Percentiles rank a stretch among this genome's conserved stretches.
These are phyloP conservation scores for Amphibalanus amphitrite DNA, from an alignment of 1,140 invertebrate genomes.

Conservation along the genomic window DNA sequence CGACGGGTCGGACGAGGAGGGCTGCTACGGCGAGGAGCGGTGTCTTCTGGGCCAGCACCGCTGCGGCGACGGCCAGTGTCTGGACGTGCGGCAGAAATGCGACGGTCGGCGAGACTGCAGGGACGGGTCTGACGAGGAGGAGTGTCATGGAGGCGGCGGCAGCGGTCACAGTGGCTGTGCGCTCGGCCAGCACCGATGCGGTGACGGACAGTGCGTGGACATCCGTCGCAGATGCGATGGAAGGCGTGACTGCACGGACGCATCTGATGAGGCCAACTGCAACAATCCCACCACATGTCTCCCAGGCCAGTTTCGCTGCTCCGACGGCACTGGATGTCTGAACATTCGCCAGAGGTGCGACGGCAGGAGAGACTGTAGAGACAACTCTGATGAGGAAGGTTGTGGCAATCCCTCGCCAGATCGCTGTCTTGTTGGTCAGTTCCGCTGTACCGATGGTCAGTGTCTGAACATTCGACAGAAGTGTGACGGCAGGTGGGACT, in stretches of 20 bases:
- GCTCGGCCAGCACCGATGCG: no score
- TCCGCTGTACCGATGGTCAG: background rate
- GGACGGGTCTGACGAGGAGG: conserved; percentile 79
- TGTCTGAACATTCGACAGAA: background rate
- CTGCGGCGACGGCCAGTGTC: conserved; percentile 52
- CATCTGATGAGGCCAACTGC: no score
- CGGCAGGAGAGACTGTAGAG: background rate
- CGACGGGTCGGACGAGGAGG: conserved; percentile 78
- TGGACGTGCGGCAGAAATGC: conserved; percentile 62
- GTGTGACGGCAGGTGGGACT: background rate
- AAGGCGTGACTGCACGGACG: no score
- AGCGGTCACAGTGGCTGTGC: no score
- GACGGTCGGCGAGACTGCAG: conserved; percentile 74
- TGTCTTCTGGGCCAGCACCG: conserved; percentile 63
- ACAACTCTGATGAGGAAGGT: background rate
- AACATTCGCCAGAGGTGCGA: background rate
- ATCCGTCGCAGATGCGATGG: no score
- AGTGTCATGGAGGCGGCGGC: conserved; percentile 34
- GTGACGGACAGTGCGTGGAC: no score
- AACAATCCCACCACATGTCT: no score
- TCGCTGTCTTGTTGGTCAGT: background rate
- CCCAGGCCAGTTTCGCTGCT: background rate
- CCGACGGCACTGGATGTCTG: background rate
- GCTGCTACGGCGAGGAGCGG: conserved; percentile 36
- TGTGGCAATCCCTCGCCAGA: background rate